These are phyloP conservation scores for Gryllus bimaculatus DNA, from an alignment of 1,140 invertebrate species.

Conservation along the genomic window DNA sequence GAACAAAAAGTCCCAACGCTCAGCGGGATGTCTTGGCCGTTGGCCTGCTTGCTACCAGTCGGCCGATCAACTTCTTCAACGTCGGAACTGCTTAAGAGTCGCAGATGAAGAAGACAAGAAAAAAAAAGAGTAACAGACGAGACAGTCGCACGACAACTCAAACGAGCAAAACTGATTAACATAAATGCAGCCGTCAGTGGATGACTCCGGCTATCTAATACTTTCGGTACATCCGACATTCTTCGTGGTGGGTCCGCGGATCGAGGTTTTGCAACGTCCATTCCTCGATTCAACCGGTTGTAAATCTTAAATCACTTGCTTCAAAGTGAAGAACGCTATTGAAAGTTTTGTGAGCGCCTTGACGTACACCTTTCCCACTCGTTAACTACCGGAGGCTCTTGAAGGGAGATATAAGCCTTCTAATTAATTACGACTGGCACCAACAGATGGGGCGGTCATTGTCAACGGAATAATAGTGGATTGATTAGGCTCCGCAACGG, in stretches of 20 bases:
- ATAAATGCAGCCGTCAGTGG: no score
- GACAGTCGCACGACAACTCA: no score
- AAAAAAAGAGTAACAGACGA: no score
- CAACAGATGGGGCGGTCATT: background rate
- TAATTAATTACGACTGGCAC: background rate
- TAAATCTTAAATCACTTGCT: background rate
- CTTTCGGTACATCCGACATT: no score
- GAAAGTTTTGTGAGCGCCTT: background rate
- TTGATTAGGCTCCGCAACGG: background rate
- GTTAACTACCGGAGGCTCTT: background rate
- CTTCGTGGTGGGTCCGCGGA: no score
- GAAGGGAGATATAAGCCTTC: background rate
- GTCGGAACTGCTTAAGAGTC: no score
- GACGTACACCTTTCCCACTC: background rate
- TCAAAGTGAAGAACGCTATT: background rate
- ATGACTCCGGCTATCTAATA: no score
- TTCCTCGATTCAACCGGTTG: background rate
- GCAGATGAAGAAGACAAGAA: no score
- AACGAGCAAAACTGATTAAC: no score
- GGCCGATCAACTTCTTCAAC: background rate
- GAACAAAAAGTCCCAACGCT: background rate
- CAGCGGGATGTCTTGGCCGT: background rate
- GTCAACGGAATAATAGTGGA: background rate
- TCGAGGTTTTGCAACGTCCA: no score
- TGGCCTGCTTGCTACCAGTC: background rate